Conservation (phyloP, 2,888 invertebrate genomes). For the Trachelus tabidus region DNA sequence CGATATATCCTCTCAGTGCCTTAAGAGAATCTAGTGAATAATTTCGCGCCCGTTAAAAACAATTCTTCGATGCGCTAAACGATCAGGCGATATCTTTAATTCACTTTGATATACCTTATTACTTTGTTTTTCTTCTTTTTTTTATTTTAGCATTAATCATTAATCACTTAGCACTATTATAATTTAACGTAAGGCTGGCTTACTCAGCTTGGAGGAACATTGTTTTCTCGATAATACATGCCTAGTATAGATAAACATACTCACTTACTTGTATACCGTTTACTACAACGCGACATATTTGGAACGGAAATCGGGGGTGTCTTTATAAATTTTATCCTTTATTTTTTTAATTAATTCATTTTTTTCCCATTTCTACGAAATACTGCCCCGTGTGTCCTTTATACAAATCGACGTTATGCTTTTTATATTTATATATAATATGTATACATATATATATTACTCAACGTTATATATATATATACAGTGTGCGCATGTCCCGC, state of each 20-base stretch:
- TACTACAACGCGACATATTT: background rate
- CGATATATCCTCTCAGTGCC: background rate
- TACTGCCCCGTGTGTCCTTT: conserved; percentile 50
- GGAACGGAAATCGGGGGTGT: background rate
- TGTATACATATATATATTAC: conserved; percentile 37
- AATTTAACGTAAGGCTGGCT: conserved; percentile 63
- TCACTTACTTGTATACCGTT: conserved; percentile 1
- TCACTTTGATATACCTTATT: background rate
- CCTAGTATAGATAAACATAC: conserved; percentile 5
- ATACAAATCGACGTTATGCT: conserved; percentile 36
- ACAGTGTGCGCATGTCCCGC: conserved; percentile 36
- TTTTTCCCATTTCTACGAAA: conserved; percentile 33
- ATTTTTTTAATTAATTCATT: conserved; percentile 6
- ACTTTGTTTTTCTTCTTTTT: background rate
- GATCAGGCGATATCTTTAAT: background rate
- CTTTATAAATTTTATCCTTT: background rate
- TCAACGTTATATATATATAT: conserved; percentile 35
- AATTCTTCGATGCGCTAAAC: background rate
- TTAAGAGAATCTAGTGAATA: background rate
- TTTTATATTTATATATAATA: conserved; percentile 25
- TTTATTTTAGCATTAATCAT: background rate
- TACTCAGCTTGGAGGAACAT: conserved; percentile 65
- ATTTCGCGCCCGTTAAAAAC: background rate
- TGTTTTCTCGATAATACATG: conserved; percentile 49
- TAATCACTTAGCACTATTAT: conserved; percentile 34